Evolutionary conservation across 1,140 invertebrate genomes (phyloP).

Genomic region (Amyelois transitella): DNA sequence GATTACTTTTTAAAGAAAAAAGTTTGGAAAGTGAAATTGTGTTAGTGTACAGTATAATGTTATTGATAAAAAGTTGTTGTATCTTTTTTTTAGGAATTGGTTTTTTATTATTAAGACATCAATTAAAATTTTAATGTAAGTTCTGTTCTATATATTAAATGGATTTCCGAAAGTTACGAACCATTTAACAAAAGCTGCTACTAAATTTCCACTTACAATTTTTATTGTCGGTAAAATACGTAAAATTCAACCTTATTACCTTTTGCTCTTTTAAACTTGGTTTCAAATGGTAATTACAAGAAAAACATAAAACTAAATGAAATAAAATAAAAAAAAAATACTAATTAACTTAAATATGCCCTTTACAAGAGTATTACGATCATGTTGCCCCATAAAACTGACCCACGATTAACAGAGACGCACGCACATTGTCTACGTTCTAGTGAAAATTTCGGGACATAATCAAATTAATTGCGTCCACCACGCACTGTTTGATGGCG

Average conservation of each 20-base stretch:
- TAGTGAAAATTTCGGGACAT: constrained; percentile 39
- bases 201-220: too few relatives aligned
- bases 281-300: too few relatives aligned
- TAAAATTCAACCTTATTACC: too few relatives aligned
- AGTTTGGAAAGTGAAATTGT: neutral
- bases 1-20: neutral
- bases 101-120: too few relatives aligned
- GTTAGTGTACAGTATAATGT: neutral
- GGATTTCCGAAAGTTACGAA: too few relatives aligned
- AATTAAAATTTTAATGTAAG: too few relatives aligned
- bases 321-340: neutral
- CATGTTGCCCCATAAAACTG: constrained; percentile 36
- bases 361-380: constrained; percentile 42
- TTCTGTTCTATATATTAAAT: too few relatives aligned
- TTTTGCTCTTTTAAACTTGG: too few relatives aligned
- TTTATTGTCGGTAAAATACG: too few relatives aligned
- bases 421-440: constrained; percentile 30
- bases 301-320: too few relatives aligned
- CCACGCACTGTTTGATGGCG: constrained; percentile 39
- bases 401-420: constrained; percentile 37
- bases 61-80: neutral
- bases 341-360: constrained; percentile 21
- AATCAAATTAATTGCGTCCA: constrained; percentile 34
- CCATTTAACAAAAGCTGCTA: too few relatives aligned
- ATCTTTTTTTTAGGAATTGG: too few relatives aligned